A percentile compares a stretch with the other conserved stretches of the same genome.
Conservation (phyloP, 1,140 invertebrate genomes). For the Cataglyphis hispanica region DNA sequence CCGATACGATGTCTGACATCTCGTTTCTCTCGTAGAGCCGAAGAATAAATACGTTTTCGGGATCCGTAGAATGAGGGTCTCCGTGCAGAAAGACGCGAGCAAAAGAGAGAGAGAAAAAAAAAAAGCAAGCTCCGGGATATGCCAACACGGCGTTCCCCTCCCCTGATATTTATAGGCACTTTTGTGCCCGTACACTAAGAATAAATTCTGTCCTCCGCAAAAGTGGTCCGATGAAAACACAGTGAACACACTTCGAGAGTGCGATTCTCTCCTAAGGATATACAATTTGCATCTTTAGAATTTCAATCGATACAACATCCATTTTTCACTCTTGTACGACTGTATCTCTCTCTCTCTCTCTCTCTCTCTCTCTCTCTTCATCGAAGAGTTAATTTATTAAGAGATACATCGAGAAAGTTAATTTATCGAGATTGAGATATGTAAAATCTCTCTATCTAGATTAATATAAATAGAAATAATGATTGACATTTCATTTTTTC, state of each 20-base stretch:
- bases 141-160: not conserved
- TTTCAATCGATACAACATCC: slow-evolving; percentile 7
- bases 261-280: not conserved
- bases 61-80: slow-evolving; percentile 1
- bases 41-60: slow-evolving; percentile 41
- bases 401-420: too few relatives aligned
- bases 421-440: not conserved
- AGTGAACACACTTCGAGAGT: not conserved
- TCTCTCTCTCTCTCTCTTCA: not conserved
- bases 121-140: not conserved
- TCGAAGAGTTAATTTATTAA: not conserved
- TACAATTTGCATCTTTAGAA: slow-evolving; percentile 16
- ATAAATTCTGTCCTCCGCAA: slow-evolving; percentile 51
- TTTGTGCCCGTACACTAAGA: slow-evolving; percentile 16
- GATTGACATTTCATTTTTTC: not conserved
- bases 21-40: not conserved
- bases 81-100: not conserved
- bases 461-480: not conserved
- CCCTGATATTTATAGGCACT: slow-evolving; percentile 47
- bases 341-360: too few relatives aligned
- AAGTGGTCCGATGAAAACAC: slow-evolving; percentile 20
- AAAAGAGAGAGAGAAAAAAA: not conserved
- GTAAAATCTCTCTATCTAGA: not conserved
- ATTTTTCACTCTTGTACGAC: not conserved
- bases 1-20: not conserved